phyloP scores from a whole-genome alignment of 64 coral and sea anemone species.

The Montipora efflorescens region DNA sequence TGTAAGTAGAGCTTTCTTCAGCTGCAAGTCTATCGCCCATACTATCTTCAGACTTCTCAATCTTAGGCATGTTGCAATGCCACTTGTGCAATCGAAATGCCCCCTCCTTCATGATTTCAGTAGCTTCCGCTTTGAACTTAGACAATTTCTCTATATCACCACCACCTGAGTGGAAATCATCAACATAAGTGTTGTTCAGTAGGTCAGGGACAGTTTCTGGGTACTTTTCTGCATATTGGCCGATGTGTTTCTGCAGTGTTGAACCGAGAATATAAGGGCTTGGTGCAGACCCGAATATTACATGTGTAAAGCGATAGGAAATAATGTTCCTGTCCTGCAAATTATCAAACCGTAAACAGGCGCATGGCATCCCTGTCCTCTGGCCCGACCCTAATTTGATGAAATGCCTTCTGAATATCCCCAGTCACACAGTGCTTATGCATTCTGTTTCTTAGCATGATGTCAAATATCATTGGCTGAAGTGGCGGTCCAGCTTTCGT shows the following conservation, averaged over 20 bases:
- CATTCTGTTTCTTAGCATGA: too few relatives aligned
- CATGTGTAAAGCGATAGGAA: too few relatives aligned
- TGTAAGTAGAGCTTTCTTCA: too few relatives aligned
- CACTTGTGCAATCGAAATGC: neutral
- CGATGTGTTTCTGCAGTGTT: neutral
- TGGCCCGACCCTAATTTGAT: too few relatives aligned
- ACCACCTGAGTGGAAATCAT: neutral
- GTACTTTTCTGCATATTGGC: neutral
- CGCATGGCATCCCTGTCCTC: neutral
- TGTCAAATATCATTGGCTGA: too few relatives aligned
- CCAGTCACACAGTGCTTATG: too few relatives aligned
- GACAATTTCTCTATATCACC: too few relatives aligned
- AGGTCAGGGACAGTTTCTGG: neutral
- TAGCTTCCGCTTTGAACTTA: neutral
- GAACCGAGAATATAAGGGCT: neutral
- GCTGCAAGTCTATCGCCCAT: too few relatives aligned
- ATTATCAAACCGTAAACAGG: neutral
- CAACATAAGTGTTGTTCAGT: neutral
- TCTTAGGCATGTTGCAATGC: neutral
- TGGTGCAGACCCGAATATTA: too few relatives aligned
- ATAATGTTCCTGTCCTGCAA: neutral
- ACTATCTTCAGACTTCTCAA: too few relatives aligned
- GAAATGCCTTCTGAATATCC: too few relatives aligned
- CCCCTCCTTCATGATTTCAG: neutral
- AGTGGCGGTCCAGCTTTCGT: too few relatives aligned